Evolutionary conservation across 2,113 vertebrate genomes (phyloP).

Genomic region (Myotis davidii): DNA sequence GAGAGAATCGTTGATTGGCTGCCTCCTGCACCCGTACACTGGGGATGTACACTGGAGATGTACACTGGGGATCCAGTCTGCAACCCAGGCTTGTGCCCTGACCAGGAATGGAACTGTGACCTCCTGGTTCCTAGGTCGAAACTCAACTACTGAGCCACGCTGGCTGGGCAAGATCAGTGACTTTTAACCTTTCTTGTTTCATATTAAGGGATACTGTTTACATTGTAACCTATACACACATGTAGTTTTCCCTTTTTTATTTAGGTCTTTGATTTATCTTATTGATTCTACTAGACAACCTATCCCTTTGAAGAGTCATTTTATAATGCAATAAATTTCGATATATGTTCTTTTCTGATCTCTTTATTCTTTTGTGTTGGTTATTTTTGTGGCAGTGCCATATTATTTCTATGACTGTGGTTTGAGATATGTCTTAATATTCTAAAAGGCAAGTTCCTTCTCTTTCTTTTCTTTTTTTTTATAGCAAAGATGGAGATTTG

Average conservation of each 20-base stretch:
- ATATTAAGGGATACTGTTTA: not conserved
- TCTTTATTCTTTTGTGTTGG: slow-evolving; percentile 1
- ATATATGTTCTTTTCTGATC: not conserved
- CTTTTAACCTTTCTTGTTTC: not conserved
- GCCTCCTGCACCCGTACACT: too few species aligned
- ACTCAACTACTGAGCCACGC: too few species aligned
- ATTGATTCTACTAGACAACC: not conserved
- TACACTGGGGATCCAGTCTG: too few species aligned
- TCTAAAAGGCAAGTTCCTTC: not conserved
- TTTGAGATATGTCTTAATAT: not conserved
- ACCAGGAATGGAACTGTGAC: too few species aligned
- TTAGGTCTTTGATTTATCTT: slow-evolving; percentile 33
- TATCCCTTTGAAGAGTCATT: not conserved
- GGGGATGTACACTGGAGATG: too few species aligned
- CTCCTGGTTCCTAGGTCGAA: too few species aligned
- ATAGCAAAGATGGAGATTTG: too few species aligned
- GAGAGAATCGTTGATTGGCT: too few species aligned
- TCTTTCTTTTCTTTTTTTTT: not conserved
- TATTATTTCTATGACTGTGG: not conserved
- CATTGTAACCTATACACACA: not conserved
- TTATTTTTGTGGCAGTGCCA: not conserved
- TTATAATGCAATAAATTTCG: not conserved
- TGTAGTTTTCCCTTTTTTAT: not conserved
- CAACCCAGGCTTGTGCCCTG: too few species aligned
- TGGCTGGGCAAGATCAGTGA: not conserved